phyloP scores from a whole-genome alignment of 2,888 invertebrate species.

The Cephus runcator region DNA sequence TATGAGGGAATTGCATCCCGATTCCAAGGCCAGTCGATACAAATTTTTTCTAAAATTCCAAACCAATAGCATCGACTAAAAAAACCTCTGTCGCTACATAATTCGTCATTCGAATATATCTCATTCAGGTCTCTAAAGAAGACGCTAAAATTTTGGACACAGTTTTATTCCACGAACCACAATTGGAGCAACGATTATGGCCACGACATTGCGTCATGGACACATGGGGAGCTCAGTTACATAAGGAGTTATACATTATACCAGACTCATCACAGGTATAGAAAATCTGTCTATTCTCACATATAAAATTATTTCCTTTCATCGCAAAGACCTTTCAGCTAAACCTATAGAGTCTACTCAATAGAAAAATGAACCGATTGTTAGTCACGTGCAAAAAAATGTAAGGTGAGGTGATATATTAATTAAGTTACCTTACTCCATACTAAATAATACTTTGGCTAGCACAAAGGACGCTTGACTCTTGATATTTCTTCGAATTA shows the following conservation, averaged over 20 bases:
- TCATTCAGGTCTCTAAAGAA: slow-evolving; percentile 63
- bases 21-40: slow-evolving; percentile 42
- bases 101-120: slow-evolving; percentile 2
- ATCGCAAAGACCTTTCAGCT: neutral
- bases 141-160: slow-evolving; percentile 87
- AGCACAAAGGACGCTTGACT: too few species aligned
- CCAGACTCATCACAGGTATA: slow-evolving; percentile 75
- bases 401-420: too few species aligned
- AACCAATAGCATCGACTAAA: neutral
- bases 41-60: neutral
- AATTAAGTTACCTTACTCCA: too few species aligned
- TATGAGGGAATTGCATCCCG: slow-evolving; percentile 77
- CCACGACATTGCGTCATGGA: slow-evolving; percentile 94
- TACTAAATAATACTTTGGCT: too few species aligned
- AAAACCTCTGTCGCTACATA: neutral
- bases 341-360: neutral
- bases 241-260: slow-evolving; percentile 84
- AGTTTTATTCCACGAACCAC: slow-evolving; percentile 86
- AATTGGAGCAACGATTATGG: slow-evolving; percentile 90
- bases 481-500: too few species aligned
- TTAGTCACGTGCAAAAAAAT: neutral
- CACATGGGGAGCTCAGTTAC: slow-evolving; percentile 92
- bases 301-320: neutral
- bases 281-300: neutral
- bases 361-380: neutral